Evolutionary conservation across 1,140 invertebrate species (phyloP), one percentile per base, ranked within the genome.

Genomic region (Tribolium madens): DNA sequence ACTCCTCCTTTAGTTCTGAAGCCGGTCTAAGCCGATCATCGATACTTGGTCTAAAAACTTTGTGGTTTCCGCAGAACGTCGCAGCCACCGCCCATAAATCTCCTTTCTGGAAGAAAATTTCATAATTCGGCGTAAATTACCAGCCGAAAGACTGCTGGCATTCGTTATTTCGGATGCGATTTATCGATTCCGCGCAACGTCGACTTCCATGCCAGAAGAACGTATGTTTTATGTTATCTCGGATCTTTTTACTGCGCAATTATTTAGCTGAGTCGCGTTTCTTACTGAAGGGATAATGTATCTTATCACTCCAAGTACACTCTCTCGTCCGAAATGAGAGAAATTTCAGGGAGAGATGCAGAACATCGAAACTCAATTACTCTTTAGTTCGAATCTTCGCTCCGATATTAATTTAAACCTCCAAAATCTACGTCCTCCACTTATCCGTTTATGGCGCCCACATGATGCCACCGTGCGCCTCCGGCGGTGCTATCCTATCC

Each of bases 181-280:
- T 72, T 72, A 72, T 72, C 70, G 70, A 72, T 72, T 72, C 47
- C 13, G 15, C 18, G 15, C 12, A 52, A 52, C 53, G 53, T 15
- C 53, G 57, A 26, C 26, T 64, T 64, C 57, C 57, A 64, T 64
- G 57, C 46, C 46, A 47, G 69, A 71, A 71, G 69, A 47, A 71
- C 47, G 47, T 71, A 71, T 48, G 69, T 72, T 72, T 72, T 72
- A 72, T 72, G 70, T 72, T 72, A 72, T 72, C 70, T 72, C 9
- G 47, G 31, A 72, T 72, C 70, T 72, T 52, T 72, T 52, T 72
- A 72, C 42, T 72, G 70, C 21, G 70, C 70, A 72, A 72, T 72
- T 72, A 72, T 72, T 72, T 72, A 72, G 70, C 46, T 52, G 50
- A 72, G 70, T 72, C 70, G 70, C 50, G 50, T 72, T 50, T 72